phyloP scores from a whole-genome alignment of 1,140 invertebrate genomes.

The Leptinotarsa undecemlineata region DNA sequence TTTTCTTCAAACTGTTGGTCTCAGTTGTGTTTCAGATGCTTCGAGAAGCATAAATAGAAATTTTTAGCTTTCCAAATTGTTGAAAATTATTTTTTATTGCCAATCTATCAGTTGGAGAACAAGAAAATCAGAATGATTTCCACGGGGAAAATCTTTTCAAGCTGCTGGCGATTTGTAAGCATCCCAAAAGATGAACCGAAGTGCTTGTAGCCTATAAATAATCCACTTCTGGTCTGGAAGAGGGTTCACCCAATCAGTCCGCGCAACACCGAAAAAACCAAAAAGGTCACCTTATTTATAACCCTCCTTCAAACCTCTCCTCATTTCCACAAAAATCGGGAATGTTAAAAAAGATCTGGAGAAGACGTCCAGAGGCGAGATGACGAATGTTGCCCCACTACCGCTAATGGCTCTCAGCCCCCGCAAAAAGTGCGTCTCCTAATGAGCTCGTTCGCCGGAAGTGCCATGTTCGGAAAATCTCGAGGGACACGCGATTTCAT shows the following conservation, averaged over 20 bases:
- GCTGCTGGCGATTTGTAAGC: too few species aligned
- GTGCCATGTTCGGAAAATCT: constrained; percentile 11
- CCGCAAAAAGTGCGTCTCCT: constrained; percentile 11
- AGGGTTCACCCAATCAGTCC: background rate
- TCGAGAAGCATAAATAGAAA: too few species aligned
- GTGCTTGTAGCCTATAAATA: background rate
- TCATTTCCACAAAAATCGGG: constrained; percentile 21
- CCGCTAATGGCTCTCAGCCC: background rate
- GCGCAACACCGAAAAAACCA: background rate
- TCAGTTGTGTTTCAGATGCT: too few species aligned
- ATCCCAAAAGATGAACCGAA: too few species aligned
- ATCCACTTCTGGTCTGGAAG: background rate
- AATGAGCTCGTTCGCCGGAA: constrained; percentile 18
- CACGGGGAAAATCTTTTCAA: too few species aligned
- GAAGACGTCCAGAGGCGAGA: constrained; percentile 16
- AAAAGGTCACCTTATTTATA: constrained; percentile 11
- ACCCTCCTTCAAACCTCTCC: background rate
- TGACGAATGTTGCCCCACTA: constrained; percentile 17
- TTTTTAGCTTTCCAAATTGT: too few species aligned
- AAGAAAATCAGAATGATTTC: too few species aligned
- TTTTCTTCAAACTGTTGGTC: too few species aligned
- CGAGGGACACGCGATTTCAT: constrained; percentile 14
- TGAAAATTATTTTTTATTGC: too few species aligned
- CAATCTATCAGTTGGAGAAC: too few species aligned
- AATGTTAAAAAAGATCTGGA: constrained; percentile 9